A percentile compares a stretch with the other conserved stretches of the same genome.
Conservation (phyloP, 1,140 invertebrate genomes). For the Eurosta solidaginis region DNA sequence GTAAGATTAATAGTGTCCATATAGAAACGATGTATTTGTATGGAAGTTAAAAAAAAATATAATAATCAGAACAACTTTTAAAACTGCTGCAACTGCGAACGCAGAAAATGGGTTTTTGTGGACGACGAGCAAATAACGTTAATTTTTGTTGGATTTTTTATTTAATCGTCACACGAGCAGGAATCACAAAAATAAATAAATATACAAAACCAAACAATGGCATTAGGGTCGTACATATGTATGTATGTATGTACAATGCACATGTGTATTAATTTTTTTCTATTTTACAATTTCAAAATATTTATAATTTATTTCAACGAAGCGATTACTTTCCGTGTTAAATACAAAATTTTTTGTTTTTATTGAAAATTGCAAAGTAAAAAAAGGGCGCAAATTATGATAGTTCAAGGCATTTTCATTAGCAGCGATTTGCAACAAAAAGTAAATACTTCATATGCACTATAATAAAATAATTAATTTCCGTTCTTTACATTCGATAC, state of each 20-base stretch:
- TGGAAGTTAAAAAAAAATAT: background rate
- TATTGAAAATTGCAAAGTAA: background rate
- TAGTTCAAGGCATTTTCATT: slow-evolving; percentile 12
- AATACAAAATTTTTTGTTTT: background rate
- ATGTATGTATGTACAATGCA: too few species aligned
- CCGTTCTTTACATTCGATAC: background rate
- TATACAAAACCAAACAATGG: too few species aligned
- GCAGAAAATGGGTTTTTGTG: background rate
- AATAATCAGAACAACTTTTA: slow-evolving; percentile 14
- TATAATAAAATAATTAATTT: background rate
- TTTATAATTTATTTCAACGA: background rate
- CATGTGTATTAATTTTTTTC: background rate
- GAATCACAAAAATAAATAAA: too few species aligned
- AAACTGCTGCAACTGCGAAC: background rate
- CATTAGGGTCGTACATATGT: too few species aligned
- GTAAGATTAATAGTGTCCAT: background rate
- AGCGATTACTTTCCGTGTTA: background rate
- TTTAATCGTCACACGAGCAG: too few species aligned
- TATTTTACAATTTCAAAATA: background rate
- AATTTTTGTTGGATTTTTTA: too few species aligned
- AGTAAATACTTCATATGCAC: background rate
- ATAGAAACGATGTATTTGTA: background rate
- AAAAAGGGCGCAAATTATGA: slow-evolving; percentile 5
- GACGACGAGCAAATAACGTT: background rate
- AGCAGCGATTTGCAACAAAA: background rate